phyloP scores from a whole-genome alignment of 2,888 invertebrate species.

The Lingula anatina region DNA sequence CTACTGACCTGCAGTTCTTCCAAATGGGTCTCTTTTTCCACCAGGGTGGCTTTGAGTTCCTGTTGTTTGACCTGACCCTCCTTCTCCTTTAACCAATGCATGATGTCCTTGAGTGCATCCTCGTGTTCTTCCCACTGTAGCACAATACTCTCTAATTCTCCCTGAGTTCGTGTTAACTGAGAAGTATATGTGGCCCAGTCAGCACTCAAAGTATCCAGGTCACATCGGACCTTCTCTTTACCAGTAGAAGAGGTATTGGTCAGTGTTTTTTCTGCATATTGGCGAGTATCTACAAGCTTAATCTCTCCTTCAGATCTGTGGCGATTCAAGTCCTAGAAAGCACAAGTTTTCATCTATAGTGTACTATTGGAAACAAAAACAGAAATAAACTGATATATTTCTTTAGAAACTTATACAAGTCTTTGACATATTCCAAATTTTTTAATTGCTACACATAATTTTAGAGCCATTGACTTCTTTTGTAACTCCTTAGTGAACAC shows the following conservation, averaged over 20 bases:
- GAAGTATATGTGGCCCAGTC: constrained; percentile 67
- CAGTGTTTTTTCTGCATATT: constrained; percentile 23
- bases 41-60: constrained; percentile 72
- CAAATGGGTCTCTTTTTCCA: constrained; percentile 74
- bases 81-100: constrained; percentile 79
- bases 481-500: neutral
- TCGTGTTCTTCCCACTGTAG: constrained; percentile 83
- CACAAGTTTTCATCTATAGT: no score
- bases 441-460: no score
- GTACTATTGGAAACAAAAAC: no score
- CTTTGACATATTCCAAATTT: no score
- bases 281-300: constrained; percentile 24
- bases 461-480: no score
- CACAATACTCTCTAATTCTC: constrained; percentile 77
- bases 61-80: constrained; percentile 83
- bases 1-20: constrained; percentile 63
- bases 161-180: constrained; percentile 40
- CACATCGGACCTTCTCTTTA: constrained; percentile 76
- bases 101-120: constrained; percentile 68
- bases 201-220: constrained; percentile 81
- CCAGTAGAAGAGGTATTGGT: constrained; percentile 86
- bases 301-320: constrained; percentile 33
- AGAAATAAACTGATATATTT: no score
- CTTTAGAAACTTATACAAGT: no score
- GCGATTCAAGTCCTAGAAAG: no score